Evolutionary conservation across 2,888 invertebrate genomes (phyloP).

Genomic region (Graphium colonna): DNA sequence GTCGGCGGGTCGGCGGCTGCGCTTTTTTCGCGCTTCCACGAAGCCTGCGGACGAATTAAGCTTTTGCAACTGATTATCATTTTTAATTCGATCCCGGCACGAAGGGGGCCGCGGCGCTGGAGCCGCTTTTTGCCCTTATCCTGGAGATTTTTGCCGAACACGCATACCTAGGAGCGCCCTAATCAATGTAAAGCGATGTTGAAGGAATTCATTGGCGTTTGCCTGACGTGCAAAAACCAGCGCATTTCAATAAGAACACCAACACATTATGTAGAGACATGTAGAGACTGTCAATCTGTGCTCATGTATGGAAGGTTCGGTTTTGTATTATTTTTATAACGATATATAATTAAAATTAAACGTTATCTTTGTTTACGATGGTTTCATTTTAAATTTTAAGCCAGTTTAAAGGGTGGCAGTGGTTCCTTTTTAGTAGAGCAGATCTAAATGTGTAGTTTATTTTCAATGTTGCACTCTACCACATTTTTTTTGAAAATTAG

Average conservation of each 20-base stretch:
- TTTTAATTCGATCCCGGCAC: constrained; percentile 55
- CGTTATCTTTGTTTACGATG: no score
- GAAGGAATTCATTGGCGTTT: neutral
- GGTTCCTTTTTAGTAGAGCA: no score
- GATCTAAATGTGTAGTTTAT: no score
- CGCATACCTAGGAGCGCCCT: constrained; percentile 8
- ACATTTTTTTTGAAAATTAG: no score
- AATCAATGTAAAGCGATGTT: constrained; percentile 7
- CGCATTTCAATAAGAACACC: neutral
- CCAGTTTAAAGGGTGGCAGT: no score
- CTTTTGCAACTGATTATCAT: constrained; percentile 58
- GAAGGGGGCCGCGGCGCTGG: constrained; percentile 34
- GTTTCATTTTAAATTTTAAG: no score
- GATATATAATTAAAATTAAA: no score
- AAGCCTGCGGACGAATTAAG: constrained; percentile 50
- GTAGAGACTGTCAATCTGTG: no score
- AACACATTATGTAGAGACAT: neutral
- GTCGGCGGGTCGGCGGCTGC: constrained; percentile 42
- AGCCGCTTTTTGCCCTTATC: constrained; percentile 24
- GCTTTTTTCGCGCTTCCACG: constrained; percentile 50
- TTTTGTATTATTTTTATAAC: no score
- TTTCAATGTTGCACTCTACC: no score
- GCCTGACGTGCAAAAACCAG: neutral
- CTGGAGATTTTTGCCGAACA: constrained; percentile 14
- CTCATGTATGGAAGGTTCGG: no score